A percentile compares a stretch with the other conserved stretches of the same genome.
Conservation (phyloP, 2,888 invertebrate genomes). For the Lepidochrysops patricia region DNA sequence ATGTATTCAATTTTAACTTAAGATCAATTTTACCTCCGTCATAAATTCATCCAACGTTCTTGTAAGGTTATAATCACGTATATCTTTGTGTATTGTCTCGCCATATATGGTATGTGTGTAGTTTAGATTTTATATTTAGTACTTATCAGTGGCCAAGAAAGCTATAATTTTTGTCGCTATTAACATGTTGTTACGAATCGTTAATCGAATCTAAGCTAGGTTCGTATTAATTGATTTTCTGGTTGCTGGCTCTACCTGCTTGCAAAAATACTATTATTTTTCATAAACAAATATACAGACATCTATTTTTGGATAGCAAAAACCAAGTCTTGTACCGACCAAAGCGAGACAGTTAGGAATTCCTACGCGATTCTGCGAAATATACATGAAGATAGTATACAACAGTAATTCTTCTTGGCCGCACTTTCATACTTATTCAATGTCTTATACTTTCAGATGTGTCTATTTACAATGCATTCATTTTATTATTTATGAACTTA, state of each 20-base stretch:
- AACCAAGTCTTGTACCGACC: too few relatives aligned
- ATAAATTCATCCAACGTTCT: background rate
- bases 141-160: background rate
- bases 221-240: too few relatives aligned
- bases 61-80: background rate
- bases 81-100: constrained; percentile 1
- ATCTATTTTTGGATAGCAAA: too few relatives aligned
- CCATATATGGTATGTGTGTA: constrained; percentile 10
- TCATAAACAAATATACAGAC: too few relatives aligned
- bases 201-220: background rate
- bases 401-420: background rate
- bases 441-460: constrained; percentile 3
- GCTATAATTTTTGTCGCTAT: background rate
- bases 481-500: background rate
- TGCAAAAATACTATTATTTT: too few relatives aligned
- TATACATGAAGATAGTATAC: background rate
- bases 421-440: background rate
- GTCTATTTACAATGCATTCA: background rate
- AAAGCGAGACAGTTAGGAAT: too few relatives aligned
- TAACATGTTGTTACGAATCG: background rate
- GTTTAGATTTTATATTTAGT: constrained; percentile 3
- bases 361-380: too few relatives aligned
- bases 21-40: constrained; percentile 18
- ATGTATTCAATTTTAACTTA: constrained; percentile 29
- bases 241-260: too few relatives aligned